Percentiles rank a stretch among this genome's conserved stretches.
Evolutionary conservation across 2,113 vertebrate species (phyloP).

Genomic region (Dinomys branickii): DNA sequence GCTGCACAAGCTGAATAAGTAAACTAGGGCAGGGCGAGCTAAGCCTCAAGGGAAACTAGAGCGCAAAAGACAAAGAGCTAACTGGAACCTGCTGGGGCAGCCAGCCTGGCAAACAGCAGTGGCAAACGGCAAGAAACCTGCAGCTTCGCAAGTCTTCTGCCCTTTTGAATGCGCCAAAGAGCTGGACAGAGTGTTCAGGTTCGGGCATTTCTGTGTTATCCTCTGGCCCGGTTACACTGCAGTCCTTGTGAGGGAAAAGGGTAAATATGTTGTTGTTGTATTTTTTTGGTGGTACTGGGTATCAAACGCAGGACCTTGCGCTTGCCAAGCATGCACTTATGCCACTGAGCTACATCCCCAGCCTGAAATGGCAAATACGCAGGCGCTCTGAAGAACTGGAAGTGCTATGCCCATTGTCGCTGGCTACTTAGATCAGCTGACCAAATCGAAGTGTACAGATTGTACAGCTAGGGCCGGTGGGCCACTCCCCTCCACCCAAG

Average conservation of each 20-base stretch:
- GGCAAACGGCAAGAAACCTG: background rate
- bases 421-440: background rate
- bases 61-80: background rate
- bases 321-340: no score
- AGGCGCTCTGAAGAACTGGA: background rate
- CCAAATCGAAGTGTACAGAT: background rate
- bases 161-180: background rate
- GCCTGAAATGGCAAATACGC: no score
- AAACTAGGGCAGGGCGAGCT: no score
- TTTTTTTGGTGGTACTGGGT: no score
- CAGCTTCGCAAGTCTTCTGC: background rate
- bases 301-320: no score
- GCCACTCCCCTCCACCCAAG: background rate
- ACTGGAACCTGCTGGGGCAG: background rate
- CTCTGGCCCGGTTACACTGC: background rate
- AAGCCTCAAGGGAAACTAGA: no score
- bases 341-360: no score
- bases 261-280: no score
- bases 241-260: background rate
- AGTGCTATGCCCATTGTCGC: background rate
- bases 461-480: background rate
- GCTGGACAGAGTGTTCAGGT: background rate
- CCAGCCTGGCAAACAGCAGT: background rate
- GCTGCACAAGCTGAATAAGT: no score
- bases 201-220: background rate